Percentiles rank a stretch among this genome's conserved stretches.
These are phyloP conservation scores for Sminthurinus signatus DNA, from an alignment of 1,140 invertebrate species.

Conservation along the genomic window DNA sequence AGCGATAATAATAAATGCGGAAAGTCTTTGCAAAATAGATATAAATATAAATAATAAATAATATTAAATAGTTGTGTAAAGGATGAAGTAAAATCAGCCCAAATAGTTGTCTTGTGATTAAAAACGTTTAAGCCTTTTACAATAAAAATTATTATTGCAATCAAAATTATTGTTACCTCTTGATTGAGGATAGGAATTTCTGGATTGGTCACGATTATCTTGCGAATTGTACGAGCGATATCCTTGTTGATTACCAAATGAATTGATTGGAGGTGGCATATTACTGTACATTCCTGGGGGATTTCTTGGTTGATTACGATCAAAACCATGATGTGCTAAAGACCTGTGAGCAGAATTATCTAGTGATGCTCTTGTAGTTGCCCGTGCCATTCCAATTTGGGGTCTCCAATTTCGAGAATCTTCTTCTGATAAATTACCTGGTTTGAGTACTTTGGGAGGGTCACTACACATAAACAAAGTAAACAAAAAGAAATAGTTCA, in stretches of 20 bases:
- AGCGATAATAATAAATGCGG: no score
- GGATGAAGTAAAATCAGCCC: no score
- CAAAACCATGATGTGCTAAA: conserved; percentile 47
- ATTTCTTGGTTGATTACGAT: conserved; percentile 6
- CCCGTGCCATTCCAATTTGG: conserved; percentile 62
- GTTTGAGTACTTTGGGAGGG: conserved; percentile 71
- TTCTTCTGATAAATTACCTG: conserved; percentile 63
- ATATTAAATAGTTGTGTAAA: no score
- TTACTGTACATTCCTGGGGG: conserved; percentile 30
- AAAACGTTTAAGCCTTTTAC: not conserved
- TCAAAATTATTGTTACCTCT: not conserved
- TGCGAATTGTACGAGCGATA: not conserved
- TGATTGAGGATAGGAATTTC: not conserved
- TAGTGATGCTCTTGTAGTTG: conserved; percentile 56
- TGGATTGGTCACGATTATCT: not conserved
- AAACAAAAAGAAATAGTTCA: no score
- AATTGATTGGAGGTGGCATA: conserved; percentile 26
- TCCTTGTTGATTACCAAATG: conserved; percentile 14
- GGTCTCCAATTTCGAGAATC: conserved; percentile 59
- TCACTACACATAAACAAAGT: conserved; percentile 48
- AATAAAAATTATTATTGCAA: not conserved
- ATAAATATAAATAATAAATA: no score
- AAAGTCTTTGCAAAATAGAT: no score
- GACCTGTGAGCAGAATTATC: conserved; percentile 62
- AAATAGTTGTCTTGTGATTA: no score